phyloP scores from a whole-genome alignment of 2,113 vertebrate genomes.

The Glaucomys volans region DNA sequence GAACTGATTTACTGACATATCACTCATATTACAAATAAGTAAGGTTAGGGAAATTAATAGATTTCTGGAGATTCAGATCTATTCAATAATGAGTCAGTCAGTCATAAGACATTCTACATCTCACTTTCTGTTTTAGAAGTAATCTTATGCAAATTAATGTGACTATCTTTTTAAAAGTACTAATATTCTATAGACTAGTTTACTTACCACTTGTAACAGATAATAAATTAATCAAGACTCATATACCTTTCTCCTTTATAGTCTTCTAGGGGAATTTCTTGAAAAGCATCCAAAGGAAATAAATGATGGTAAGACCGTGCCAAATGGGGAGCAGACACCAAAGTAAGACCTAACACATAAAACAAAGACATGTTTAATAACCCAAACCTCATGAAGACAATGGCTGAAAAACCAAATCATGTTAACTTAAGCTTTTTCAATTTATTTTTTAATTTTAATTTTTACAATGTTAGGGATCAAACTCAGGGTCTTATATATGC shows the following conservation, averaged over 20 bases:
- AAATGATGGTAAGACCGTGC: conserved; percentile 98
- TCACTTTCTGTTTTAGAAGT: conserved; percentile 37
- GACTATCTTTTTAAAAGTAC: background rate
- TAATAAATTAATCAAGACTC: conserved; percentile 52
- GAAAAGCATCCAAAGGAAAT: conserved; percentile 95
- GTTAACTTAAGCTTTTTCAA: background rate
- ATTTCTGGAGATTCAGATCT: conserved; percentile 3
- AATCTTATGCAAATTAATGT: background rate
- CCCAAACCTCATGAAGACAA: background rate
- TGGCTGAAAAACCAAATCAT: background rate
- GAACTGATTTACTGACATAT: background rate
- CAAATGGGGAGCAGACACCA: conserved; percentile 98
- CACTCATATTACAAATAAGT: background rate
- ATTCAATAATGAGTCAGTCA: background rate
- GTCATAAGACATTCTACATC: background rate
- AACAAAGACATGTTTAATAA: conserved; percentile 48
- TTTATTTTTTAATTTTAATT: background rate
- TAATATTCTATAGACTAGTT: background rate
- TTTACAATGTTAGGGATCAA: background rate
- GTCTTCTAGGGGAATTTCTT: conserved; percentile 89
- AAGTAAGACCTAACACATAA: conserved; percentile 91
- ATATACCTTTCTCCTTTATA: conserved; percentile 90
- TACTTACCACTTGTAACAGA: background rate
- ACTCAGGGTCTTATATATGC: background rate
- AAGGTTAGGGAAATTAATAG: background rate